Evolutionary conservation across 2,113 vertebrate species (phyloP).

Genomic region (Syrrhaptes paradoxus): DNA sequence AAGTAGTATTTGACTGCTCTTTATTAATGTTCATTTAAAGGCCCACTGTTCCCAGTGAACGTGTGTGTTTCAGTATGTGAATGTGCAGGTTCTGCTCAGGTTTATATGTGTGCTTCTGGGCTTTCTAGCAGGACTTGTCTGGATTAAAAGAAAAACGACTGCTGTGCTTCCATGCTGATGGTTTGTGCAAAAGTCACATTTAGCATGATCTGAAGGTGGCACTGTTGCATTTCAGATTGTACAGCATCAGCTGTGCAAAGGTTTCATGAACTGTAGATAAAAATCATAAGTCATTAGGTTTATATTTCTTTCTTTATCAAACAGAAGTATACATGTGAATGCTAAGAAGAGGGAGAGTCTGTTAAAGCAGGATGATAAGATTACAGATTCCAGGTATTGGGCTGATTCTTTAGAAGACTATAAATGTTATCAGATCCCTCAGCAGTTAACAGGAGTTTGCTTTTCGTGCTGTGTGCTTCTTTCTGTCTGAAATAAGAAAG

Average conservation of each 20-base stretch:
- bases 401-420: conserved; percentile 10
- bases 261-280: conserved; percentile 27
- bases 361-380: conserved; percentile 39
- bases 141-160: background rate
- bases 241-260: background rate
- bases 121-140: background rate
- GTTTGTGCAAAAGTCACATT: background rate
- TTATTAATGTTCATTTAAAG: background rate
- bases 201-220: conserved; percentile 62
- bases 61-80: background rate
- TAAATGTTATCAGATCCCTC: conserved; percentile 58
- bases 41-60: background rate
- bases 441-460: conserved; percentile 41
- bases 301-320: conserved; percentile 51
- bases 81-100: background rate
- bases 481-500: conserved; percentile 46
- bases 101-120: background rate
- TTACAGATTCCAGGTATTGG: conserved; percentile 28
- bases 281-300: conserved; percentile 12
- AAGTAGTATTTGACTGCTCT: background rate
- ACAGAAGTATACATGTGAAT: background rate
- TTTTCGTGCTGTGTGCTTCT: background rate
- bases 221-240: conserved; percentile 42
- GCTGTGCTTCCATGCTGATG: background rate
- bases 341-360: conserved; percentile 48